phyloP scores from a whole-genome alignment of 2,888 invertebrate species.

The Callosobruchus maculatus region DNA sequence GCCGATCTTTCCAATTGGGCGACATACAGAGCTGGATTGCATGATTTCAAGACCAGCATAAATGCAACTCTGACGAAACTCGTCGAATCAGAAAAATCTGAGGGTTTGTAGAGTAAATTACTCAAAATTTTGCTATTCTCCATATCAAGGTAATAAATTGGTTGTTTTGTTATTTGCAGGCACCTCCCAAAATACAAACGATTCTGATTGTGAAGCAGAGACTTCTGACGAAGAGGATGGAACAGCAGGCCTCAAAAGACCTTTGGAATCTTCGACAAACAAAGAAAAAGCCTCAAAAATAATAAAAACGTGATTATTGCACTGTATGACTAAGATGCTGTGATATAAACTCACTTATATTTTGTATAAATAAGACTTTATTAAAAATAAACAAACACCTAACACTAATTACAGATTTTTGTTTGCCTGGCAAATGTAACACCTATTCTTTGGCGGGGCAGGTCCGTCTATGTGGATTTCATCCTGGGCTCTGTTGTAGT shows the following conservation, averaged over 20 bases:
- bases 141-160: too few relatives aligned
- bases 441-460: conserved; percentile 19
- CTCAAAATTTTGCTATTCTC: too few relatives aligned
- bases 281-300: not conserved
- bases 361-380: not conserved
- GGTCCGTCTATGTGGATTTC: conserved; percentile 24
- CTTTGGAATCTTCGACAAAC: not conserved
- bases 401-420: not conserved
- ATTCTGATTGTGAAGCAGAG: not conserved
- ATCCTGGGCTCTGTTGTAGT: conserved; percentile 21
- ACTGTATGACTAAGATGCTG: not conserved
- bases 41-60: not conserved
- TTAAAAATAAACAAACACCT: not conserved
- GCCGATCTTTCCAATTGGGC: not conserved
- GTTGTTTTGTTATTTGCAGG: not conserved
- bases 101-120: not conserved
- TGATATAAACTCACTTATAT: not conserved
- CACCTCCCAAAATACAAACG: not conserved
- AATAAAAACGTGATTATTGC: not conserved
- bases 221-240: not conserved
- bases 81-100: not conserved
- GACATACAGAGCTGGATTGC: not conserved
- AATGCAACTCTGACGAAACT: not conserved
- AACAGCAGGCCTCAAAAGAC: not conserved
- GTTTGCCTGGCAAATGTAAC: conserved; percentile 9